A percentile compares a stretch with the other conserved stretches of the same genome.
phyloP scores from a whole-genome alignment of 2,113 vertebrate genomes.

The Peromyscus californicus region DNA sequence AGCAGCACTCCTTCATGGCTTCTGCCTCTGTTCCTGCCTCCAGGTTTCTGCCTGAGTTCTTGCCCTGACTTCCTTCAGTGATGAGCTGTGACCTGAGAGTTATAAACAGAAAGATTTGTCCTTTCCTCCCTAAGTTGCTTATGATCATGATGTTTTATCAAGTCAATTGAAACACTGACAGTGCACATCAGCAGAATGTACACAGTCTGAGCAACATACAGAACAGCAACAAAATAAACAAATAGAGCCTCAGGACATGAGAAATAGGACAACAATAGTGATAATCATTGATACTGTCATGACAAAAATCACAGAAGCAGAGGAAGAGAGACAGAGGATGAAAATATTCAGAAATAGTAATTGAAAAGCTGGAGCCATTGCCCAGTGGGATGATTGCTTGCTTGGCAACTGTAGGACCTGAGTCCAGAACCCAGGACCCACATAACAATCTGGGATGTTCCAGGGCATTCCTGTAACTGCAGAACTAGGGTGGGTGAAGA shows the following conservation, averaged over 20 bases:
- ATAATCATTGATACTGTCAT: not conserved
- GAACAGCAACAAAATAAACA: not conserved
- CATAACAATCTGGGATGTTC: not conserved
- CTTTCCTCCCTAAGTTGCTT: not conserved
- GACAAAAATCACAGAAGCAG: not conserved
- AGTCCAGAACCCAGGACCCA: not conserved
- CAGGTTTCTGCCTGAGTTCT: not conserved
- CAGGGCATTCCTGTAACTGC: not conserved
- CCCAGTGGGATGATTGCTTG: not conserved
- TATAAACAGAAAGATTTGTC: not conserved
- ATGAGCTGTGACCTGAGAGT: not conserved
- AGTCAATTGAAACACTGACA: not conserved
- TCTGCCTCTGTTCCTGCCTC: not conserved
- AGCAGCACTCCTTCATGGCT: not conserved
- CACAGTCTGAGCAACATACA: not conserved
- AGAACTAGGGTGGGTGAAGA: not conserved
- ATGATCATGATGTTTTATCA: not conserved
- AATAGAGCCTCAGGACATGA: not conserved
- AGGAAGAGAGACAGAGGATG: not conserved
- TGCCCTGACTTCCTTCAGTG: not conserved
- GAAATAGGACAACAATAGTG: not conserved
- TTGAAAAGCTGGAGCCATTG: not conserved
- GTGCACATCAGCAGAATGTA: not conserved
- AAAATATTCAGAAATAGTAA: not conserved
- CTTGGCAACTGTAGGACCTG: not conserved